Evolutionary conservation across 2,797 vertebrate genomes (phyloP).

Genomic region (Pterois miles): DNA sequence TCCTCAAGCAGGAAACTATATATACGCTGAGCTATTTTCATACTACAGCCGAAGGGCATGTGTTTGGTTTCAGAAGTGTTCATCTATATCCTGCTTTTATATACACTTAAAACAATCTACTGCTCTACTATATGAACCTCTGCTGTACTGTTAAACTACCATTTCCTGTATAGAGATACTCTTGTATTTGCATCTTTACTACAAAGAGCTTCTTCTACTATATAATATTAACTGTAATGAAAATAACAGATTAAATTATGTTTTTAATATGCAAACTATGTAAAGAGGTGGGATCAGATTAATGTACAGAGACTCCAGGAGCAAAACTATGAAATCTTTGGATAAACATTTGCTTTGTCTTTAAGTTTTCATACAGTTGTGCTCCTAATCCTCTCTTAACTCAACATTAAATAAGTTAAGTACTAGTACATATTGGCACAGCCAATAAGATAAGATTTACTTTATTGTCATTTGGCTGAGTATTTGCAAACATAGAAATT

Average conservation of each 20-base stretch:
- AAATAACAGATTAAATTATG: neutral
- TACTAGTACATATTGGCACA: neutral
- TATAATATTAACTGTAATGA: neutral
- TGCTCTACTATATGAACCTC: neutral
- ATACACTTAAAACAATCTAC: neutral
- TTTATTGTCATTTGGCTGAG: too few species aligned
- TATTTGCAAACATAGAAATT: too few species aligned
- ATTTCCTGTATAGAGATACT: neutral
- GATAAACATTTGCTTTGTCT: neutral
- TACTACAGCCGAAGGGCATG: neutral
- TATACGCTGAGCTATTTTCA: neutral
- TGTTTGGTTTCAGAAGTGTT: neutral
- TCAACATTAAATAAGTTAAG: neutral
- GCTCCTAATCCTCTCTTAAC: neutral
- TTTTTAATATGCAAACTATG: neutral
- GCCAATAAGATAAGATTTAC: too few species aligned
- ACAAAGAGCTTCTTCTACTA: neutral
- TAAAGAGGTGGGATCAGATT: too few species aligned
- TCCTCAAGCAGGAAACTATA: conserved; percentile 1
- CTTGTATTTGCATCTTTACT: neutral
- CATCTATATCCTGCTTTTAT: neutral
- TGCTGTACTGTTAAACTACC: too few species aligned
- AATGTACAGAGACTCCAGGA: too few species aligned
- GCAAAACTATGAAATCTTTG: too few species aligned
- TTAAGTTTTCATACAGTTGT: neutral